phyloP scores from a whole-genome alignment of 2,888 invertebrate species.

The Isotomurus palustris region DNA sequence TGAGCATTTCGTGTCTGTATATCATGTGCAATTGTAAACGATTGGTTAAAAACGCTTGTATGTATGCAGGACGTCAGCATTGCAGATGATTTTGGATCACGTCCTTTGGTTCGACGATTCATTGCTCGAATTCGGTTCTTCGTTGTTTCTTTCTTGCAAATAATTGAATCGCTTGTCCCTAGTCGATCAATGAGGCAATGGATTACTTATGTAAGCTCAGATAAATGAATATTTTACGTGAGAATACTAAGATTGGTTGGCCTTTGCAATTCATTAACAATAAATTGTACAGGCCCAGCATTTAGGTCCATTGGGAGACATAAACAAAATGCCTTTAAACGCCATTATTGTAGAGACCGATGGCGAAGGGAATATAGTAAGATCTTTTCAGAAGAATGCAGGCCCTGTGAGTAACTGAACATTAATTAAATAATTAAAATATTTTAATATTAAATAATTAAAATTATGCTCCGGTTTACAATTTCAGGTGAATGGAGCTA shows the following conservation, averaged over 20 bases:
- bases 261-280: too few species aligned
- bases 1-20: too few species aligned
- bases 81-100: conserved; percentile 10
- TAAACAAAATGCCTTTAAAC: conserved; percentile 52
- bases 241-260: too few species aligned
- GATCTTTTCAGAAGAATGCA: conserved; percentile 62
- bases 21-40: too few species aligned
- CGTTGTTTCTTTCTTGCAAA: conserved; percentile 3
- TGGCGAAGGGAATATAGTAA: conserved; percentile 66
- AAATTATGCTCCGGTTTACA: conserved; percentile 10
- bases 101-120: conserved; percentile 24
- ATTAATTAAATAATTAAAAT: too few species aligned
- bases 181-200: conserved; percentile 60
- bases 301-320: conserved; percentile 54
- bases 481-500: conserved; percentile 13
- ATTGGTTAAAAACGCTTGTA: not conserved
- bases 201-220: conserved; percentile 52
- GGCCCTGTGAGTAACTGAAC: conserved; percentile 54
- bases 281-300: conserved; percentile 66
- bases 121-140: conserved; percentile 17
- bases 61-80: too few species aligned
- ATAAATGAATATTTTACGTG: too few species aligned
- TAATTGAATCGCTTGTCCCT: conserved; percentile 63
- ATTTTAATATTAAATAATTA: too few species aligned
- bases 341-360: conserved; percentile 63